Conservation (phyloP, 2,113 vertebrate genomes). For the Trachemys scripta region DNA sequence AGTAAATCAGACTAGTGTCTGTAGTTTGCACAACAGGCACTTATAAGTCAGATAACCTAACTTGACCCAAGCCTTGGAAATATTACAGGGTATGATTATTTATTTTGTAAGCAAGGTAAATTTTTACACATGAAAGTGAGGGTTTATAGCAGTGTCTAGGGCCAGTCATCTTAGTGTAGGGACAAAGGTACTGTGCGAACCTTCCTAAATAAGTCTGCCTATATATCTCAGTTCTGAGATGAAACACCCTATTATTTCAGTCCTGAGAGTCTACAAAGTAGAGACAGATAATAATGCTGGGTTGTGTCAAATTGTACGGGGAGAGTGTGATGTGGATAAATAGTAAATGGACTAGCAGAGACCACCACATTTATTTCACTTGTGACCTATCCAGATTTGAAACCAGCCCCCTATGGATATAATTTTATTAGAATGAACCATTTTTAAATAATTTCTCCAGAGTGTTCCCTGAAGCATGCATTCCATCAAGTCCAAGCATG, state of each 20-base stretch:
- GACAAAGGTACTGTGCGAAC: background rate
- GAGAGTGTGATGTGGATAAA: constrained; percentile 4
- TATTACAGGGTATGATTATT: background rate
- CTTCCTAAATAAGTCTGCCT: background rate
- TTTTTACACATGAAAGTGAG: background rate
- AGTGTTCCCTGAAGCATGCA: constrained; percentile 47
- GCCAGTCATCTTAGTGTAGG: background rate
- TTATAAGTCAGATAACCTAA: constrained; percentile 12
- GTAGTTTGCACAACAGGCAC: background rate
- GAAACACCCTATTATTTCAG: constrained; percentile 62
- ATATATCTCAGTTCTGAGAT: constrained; percentile 25
- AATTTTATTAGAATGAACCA: constrained; percentile 76
- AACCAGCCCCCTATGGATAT: constrained; percentile 71
- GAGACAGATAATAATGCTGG: constrained; percentile 63
- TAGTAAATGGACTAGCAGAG: constrained; percentile 65
- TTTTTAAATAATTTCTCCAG: constrained; percentile 77
- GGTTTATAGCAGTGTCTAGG: background rate
- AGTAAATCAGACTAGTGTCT: background rate
- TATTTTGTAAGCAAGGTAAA: background rate
- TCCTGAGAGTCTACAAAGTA: constrained; percentile 42
- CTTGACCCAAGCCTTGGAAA: background rate
- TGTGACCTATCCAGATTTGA: constrained; percentile 76
- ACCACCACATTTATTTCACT: constrained; percentile 72
- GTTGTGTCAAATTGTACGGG: constrained; percentile 28
- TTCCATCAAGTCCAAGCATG: constrained; percentile 68